Conservation (phyloP, 1,140 invertebrate genomes). For the Radopholus similis region DNA sequence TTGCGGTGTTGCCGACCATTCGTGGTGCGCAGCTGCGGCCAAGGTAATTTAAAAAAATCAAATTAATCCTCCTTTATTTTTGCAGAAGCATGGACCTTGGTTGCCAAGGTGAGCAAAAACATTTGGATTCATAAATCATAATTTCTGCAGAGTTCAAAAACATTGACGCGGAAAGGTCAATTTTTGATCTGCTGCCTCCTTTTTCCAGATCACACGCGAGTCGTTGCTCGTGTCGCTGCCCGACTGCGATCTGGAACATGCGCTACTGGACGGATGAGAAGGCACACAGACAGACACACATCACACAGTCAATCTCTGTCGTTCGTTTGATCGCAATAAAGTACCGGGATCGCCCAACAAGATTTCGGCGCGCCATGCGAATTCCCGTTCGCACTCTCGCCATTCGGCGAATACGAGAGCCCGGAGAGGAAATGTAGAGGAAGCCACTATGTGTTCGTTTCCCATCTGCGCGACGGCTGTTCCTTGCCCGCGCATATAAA, state of each 20-base stretch:
- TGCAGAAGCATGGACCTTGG: constrained; percentile 1
- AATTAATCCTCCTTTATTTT: not conserved
- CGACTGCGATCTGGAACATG: not conserved
- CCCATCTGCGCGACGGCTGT: not conserved
- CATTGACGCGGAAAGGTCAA: too few relatives aligned
- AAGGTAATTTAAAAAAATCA: not conserved
- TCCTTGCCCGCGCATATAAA: not conserved
- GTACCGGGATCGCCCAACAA: too few relatives aligned
- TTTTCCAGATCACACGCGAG: constrained; percentile 13
- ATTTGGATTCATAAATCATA: not conserved
- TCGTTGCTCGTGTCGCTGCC: constrained; percentile 1
- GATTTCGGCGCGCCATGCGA: too few relatives aligned
- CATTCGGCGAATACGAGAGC: constrained; percentile 1
- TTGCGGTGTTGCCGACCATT: constrained; percentile 22
- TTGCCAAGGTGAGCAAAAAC: not conserved
- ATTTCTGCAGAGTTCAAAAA: not conserved
- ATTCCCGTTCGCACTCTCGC: too few relatives aligned
- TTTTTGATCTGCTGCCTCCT: too few relatives aligned
- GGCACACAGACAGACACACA: not conserved
- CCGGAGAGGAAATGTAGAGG: too few relatives aligned
- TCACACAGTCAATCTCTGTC: not conserved
- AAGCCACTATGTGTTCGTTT: too few relatives aligned
- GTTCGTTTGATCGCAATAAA: not conserved
- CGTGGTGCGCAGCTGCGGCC: constrained; percentile 7
- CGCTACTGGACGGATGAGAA: not conserved